Base-by-base conservation (phyloP, 2,888 invertebrate species). In the Erebia epiphron region DNA sequence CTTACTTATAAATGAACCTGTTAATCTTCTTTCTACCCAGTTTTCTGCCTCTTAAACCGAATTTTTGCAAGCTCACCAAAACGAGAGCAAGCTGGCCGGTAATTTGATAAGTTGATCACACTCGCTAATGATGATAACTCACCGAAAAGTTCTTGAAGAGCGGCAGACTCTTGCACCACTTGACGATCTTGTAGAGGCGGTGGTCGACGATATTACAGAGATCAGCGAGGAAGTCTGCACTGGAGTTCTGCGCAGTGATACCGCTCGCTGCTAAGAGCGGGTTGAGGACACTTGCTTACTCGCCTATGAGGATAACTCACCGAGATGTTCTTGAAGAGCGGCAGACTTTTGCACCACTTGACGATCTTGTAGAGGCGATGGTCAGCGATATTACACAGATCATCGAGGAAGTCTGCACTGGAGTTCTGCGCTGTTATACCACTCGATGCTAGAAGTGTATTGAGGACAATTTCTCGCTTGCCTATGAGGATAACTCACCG, bases 131-230 rank as follows among this genome's bases (percentile, higher is more conserved):
- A 35, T 0, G 10, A 10, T 11, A 21, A 90, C 95, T 94, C 82
- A 98, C 98, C 81, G 98, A 98, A 80, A 99, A 98, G 90, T 98
- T 98, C 87, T 98, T 98, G 87, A 99, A 99, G 35, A 99, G 95
- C 16, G 99, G 99, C 86, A 99, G 92, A 88, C 98, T 98, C 88
- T 99, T 98, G 94, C 99, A 99, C 99, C 99, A 99, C 87, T 99
- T 43, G 43, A 11, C 43, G 79, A 99, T 98, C 94, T 99, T 98
- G 88, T 99, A 99, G 18, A 99, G 95, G 63, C 99, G 94, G 88
- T 98, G 98, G 89, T 99, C 99, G 61, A 99, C 99, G 73, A 98
- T 98, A 85, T 97, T 97, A 94, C 98, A 98, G 82, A 98, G 94
- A 89, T 97, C 98, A 1, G 97, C 97, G 67, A 98, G 94, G 87